Evolutionary conservation across 1,140 invertebrate species (phyloP).

Genomic region (Aphaenogaster floridana): DNA sequence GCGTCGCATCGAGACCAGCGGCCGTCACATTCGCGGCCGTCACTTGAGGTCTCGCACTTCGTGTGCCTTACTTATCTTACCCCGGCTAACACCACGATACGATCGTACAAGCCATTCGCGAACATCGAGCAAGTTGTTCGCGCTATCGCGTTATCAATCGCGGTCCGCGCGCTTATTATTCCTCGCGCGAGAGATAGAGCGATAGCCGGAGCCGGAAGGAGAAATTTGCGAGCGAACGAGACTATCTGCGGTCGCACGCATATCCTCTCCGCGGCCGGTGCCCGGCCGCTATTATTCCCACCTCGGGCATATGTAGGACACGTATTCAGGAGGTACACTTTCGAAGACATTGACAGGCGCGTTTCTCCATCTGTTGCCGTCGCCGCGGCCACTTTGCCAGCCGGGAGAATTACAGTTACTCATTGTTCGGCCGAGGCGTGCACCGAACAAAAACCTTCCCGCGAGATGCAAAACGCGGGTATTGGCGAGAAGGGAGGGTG

Average conservation of each 20-base stretch:
- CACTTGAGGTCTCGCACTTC: not conserved
- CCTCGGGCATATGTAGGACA: conserved; percentile 85
- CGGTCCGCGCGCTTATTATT: conserved; percentile 31
- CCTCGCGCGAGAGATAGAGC: conserved; percentile 2
- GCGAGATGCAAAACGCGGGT: conserved; percentile 49
- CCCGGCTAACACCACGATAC: conserved; percentile 23
- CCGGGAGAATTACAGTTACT: conserved; percentile 75
- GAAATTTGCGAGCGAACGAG: conserved; percentile 72
- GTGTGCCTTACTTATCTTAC: not conserved
- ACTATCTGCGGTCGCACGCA: conserved; percentile 79
- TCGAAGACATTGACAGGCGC: conserved; percentile 79
- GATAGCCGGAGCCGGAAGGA: conserved; percentile 59
- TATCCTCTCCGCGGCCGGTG: conserved; percentile 68
- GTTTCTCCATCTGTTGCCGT: conserved; percentile 84
- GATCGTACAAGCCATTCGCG: conserved; percentile 5
- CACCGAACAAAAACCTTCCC: conserved; percentile 67
- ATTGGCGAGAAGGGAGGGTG: not conserved
- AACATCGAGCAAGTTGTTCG: conserved; percentile 7
- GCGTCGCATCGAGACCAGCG: not conserved
- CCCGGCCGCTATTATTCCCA: conserved; percentile 83
- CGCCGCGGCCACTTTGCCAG: conserved; percentile 40
- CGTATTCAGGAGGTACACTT: conserved; percentile 82
- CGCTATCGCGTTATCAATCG: conserved; percentile 49
- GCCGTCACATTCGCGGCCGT: not conserved
- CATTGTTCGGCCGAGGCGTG: conserved; percentile 65